Percentiles rank a stretch among this genome's conserved stretches.
Evolutionary conservation across 1,140 invertebrate species (phyloP).

Genomic region (Teleogryllus occipitalis): DNA sequence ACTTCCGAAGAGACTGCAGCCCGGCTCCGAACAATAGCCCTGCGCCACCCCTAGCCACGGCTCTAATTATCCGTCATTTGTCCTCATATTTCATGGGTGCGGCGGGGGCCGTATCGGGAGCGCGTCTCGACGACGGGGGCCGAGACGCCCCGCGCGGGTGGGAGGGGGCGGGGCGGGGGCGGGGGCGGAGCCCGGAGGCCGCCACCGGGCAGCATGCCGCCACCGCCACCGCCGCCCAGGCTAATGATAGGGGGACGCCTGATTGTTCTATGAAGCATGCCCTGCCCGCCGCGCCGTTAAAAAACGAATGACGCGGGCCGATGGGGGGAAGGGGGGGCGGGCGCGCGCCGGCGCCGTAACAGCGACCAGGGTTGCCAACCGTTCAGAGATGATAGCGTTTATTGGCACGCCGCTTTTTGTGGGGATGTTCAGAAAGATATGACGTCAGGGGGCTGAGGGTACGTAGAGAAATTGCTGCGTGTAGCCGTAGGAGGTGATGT

Average conservation of each 20-base stretch:
- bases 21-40: background rate
- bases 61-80: background rate
- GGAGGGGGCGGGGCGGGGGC: too few species aligned
- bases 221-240: background rate
- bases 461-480: too few species aligned
- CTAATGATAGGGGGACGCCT: background rate
- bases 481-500: too few species aligned
- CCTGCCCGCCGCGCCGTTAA: background rate
- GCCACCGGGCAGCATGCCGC: background rate
- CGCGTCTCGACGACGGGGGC: background rate
- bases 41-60: background rate
- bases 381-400: too few species aligned
- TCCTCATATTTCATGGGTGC: background rate
- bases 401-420: too few species aligned
- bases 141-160: too few species aligned
- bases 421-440: too few species aligned
- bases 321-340: too few species aligned
- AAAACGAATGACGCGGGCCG: background rate
- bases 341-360: too few species aligned
- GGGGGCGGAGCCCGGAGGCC: too few species aligned
- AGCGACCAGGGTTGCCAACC: too few species aligned
- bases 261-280: constrained; percentile 4
- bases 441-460: too few species aligned
- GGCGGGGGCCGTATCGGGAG: background rate
- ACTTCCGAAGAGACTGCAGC: background rate